phyloP scores from a whole-genome alignment of 2,888 invertebrate species.

The Brenthis daphne region DNA sequence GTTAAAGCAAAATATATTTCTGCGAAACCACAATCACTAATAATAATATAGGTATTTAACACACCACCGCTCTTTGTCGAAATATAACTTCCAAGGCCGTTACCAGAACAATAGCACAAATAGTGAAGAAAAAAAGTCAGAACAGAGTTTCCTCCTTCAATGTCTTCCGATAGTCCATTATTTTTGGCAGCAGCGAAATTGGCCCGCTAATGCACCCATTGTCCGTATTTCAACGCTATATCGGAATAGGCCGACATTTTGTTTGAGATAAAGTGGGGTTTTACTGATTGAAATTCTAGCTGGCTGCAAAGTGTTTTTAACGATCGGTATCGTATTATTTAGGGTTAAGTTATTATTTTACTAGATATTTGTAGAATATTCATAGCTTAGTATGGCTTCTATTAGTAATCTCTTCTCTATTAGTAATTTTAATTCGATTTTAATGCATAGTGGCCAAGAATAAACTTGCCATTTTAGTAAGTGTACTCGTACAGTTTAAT shows the following conservation, averaged over 20 bases:
- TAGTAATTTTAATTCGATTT: no score
- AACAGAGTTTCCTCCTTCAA: constrained; percentile 30
- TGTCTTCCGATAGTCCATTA: constrained; percentile 42
- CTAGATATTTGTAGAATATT: no score
- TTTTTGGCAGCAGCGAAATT: constrained; percentile 48
- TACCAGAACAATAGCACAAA: constrained; percentile 14
- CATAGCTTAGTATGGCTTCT: no score
- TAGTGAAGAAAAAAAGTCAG: constrained; percentile 29
- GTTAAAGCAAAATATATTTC: not conserved
- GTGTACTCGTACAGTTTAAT: no score
- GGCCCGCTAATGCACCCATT: constrained; percentile 53
- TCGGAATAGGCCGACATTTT: constrained; percentile 44
- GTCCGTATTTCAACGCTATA: constrained; percentile 48
- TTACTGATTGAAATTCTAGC: constrained; percentile 26
- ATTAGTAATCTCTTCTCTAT: no score
- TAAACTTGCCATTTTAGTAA: no score
- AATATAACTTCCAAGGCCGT: constrained; percentile 8
- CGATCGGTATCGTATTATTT: not conserved
- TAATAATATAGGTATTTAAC: not conserved
- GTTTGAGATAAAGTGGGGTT: constrained; percentile 40
- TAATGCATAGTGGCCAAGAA: no score
- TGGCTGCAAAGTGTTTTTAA: constrained; percentile 16
- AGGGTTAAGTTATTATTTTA: not conserved
- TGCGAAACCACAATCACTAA: not conserved
- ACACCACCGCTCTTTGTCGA: constrained; percentile 3